A percentile compares a stretch with the other conserved stretches of the same genome.
These are phyloP conservation scores for Ondatra zibethicus DNA, from an alignment of 2,113 vertebrate genomes.

Conservation along the genomic window DNA sequence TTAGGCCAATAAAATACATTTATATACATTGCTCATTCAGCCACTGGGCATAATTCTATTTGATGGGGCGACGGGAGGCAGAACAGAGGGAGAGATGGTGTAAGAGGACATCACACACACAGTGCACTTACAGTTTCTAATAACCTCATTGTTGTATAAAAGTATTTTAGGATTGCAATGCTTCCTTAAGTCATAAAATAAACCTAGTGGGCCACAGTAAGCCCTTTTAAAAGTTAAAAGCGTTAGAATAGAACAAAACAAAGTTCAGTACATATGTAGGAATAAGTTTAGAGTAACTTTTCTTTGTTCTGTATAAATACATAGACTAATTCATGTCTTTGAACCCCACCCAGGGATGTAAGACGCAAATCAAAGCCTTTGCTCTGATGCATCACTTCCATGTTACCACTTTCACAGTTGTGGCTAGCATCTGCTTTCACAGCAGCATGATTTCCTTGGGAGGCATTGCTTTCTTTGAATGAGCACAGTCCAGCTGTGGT, in stretches of 20 bases:
- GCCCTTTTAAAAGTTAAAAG: not conserved
- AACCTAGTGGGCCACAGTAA: not conserved
- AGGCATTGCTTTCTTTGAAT: not conserved
- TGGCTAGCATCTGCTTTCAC: not conserved
- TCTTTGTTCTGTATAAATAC: not conserved
- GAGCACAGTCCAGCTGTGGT: not conserved
- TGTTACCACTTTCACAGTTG: not conserved
- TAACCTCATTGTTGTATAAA: not conserved
- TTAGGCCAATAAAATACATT: not conserved
- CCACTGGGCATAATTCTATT: not conserved
- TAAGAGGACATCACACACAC: not conserved
- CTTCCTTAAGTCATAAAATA: not conserved
- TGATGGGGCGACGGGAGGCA: not conserved
- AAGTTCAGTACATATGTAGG: not conserved
- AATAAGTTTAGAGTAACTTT: not conserved
- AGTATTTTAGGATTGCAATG: not conserved
- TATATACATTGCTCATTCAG: not conserved
- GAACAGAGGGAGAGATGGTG: not conserved
- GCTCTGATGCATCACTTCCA: not conserved
- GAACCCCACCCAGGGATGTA: not conserved
- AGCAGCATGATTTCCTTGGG: not conserved
- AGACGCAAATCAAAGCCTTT: not conserved
- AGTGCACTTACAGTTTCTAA: not conserved
- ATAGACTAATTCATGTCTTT: not conserved
- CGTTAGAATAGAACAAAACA: not conserved